These are phyloP conservation scores for Tragelaphus buxtoni DNA, from an alignment of 2,113 vertebrate species.

Conservation along the genomic window DNA sequence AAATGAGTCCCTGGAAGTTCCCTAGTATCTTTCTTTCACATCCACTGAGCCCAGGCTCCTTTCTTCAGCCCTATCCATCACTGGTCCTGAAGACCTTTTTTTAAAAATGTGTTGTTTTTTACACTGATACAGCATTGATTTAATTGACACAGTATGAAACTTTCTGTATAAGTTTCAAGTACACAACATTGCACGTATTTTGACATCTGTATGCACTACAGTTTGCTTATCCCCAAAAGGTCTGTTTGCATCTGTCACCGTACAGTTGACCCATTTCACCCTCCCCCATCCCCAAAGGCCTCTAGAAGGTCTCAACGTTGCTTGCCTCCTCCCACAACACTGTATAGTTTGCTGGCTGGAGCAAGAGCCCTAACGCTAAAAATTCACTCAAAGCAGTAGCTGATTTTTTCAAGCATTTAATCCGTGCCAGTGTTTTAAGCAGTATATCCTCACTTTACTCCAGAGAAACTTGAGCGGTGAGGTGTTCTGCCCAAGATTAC, in stretches of 20 bases:
- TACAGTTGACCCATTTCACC: neutral
- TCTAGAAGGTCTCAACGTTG: neutral
- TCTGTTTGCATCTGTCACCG: neutral
- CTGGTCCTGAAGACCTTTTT: neutral
- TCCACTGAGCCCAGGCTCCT: neutral
- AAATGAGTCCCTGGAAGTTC: neutral
- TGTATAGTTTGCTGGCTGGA: neutral
- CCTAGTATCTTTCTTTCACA: neutral
- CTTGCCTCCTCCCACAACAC: neutral
- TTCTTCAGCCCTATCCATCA: neutral
- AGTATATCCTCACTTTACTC: neutral
- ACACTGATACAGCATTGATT: neutral
- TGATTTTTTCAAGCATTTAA: neutral
- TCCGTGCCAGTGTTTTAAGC: neutral
- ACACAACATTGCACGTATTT: neutral
- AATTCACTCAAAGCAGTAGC: neutral
- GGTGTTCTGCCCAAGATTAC: neutral
- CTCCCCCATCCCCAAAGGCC: neutral
- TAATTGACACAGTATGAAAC: neutral
- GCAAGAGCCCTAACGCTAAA: neutral
- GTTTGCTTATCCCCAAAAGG: neutral
- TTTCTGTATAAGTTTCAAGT: neutral
- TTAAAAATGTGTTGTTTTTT: neutral
- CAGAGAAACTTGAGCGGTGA: fast-evolving
- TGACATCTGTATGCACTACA: neutral